Conservation (phyloP, 2,797 vertebrate species). For the Potorous gilbertii region DNA sequence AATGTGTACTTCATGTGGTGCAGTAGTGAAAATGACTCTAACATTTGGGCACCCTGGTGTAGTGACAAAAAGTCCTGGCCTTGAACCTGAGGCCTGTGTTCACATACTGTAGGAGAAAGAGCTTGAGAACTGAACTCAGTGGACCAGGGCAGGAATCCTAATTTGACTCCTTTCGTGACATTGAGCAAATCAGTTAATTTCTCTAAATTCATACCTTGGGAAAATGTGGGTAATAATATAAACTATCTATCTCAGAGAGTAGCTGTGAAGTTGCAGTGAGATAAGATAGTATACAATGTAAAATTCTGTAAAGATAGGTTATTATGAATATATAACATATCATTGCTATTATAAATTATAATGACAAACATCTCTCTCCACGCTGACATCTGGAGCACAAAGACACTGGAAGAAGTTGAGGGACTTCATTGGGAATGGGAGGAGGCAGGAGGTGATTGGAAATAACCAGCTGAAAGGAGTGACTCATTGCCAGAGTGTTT, state of each 20-base stretch:
- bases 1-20: slow-evolving; percentile 39
- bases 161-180: background rate
- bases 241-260: background rate
- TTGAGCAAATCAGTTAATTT: background rate
- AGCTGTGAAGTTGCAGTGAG: background rate
- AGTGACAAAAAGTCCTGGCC: background rate
- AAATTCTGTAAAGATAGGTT: background rate
- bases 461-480: background rate
- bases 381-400: background rate
- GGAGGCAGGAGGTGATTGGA: background rate
- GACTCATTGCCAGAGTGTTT: background rate
- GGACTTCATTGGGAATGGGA: background rate
- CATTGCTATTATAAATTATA: background rate
- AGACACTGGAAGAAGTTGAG: background rate
- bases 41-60: slow-evolving; percentile 19
- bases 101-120: background rate
- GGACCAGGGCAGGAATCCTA: background rate
- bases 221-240: background rate
- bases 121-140: background rate
- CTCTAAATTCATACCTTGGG: background rate
- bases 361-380: background rate
- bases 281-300: background rate
- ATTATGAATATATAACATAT: background rate
- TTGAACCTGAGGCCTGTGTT: background rate
- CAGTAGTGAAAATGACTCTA: slow-evolving; percentile 62